Base-by-base conservation (phyloP, 2,113 vertebrate species). In the Acinonyx jubatus region DNA sequence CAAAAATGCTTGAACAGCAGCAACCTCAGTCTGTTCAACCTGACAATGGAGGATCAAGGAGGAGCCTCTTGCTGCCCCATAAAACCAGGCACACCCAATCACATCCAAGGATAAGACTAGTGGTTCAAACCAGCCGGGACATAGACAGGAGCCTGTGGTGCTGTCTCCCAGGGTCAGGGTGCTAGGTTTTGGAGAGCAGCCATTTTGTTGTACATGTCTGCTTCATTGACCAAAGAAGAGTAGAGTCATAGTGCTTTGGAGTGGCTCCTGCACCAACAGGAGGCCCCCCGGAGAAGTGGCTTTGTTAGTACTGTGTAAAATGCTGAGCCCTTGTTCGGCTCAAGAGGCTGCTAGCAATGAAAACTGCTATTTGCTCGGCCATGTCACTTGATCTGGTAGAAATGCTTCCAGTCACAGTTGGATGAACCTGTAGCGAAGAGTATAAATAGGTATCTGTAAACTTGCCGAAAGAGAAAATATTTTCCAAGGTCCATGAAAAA, bases 241-340 rank as follows among this genome's bases (percentile, higher is more conserved):
- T 7, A 14, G 6, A 41, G 11, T 1, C 29, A 1, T n/a, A 15
- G 11, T 14, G 18, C 31, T 52, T 52, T 13, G 1, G 6, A 27
- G 11, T 10, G 16, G 7, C 27, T 11, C 36, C 9, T 3, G 0
- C 4, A 27, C 13, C 41, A 33, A 3, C 3, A 41, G 33, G 19
- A 41, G 1, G 23, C 4, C 8, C 33, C 15, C 38, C 36, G 31
- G 15, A 73, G 16, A 38, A 63, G 19, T 45, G 11, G 11, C 4
- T 85, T 81, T 36, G 11, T 69, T 38, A 81, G n/a, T 11, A 1
- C 45, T 31, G 3, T 23, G 71, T 57, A 31, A 27, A 81, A 69
- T 36, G 12, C 16, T 27, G 21, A 83, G 8, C 31, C 3, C 19
- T 80, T 84, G 29, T 63, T 93, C 25, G 36, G 21, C 8, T 82